A percentile compares a stretch with the other conserved stretches of the same genome.
Conservation (phyloP, 2,888 invertebrate species). For the Nasonia oneida region DNA sequence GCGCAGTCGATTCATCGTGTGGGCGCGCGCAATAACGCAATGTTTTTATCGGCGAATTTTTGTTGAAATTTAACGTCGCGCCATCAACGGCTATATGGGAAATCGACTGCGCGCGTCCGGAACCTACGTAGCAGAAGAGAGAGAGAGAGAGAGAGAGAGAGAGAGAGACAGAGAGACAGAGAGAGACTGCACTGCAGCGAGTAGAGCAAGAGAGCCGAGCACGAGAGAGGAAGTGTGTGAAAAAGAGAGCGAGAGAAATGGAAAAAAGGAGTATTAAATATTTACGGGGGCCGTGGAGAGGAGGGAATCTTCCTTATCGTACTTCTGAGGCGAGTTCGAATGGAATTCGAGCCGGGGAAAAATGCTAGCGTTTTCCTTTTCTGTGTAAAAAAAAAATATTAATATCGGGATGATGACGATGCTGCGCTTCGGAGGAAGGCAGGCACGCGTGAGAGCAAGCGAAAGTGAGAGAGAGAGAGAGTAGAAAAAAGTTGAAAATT, state of each 20-base stretch:
- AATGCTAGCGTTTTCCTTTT: constrained; percentile 37
- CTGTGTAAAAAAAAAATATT: constrained; percentile 31
- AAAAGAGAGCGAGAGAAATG: constrained; percentile 63
- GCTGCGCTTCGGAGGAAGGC: background rate
- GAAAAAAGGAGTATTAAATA: constrained; percentile 77
- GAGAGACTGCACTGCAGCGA: constrained; percentile 30
- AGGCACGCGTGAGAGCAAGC: background rate
- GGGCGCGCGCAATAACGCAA: background rate
- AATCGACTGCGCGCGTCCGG: background rate
- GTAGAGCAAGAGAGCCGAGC: constrained; percentile 19
- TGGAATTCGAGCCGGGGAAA: constrained; percentile 34
- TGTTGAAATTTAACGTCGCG: constrained; percentile 6
- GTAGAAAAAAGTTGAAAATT: background rate
- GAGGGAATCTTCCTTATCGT: constrained; percentile 75
- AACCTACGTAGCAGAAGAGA: constrained; percentile 13
- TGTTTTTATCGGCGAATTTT: constrained; percentile 30
- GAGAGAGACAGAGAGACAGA: constrained; percentile 52
- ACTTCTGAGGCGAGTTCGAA: constrained; percentile 45
- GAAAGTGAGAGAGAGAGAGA: constrained; percentile 38
- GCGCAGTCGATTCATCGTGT: background rate
- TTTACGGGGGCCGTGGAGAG: constrained; percentile 78
- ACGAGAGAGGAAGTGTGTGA: constrained; percentile 32
- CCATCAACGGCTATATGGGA: background rate
- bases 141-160: constrained; percentile 59
- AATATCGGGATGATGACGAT: background rate